Conservation (phyloP, 2,113 vertebrate species). For the Gopherus evgoodei region DNA sequence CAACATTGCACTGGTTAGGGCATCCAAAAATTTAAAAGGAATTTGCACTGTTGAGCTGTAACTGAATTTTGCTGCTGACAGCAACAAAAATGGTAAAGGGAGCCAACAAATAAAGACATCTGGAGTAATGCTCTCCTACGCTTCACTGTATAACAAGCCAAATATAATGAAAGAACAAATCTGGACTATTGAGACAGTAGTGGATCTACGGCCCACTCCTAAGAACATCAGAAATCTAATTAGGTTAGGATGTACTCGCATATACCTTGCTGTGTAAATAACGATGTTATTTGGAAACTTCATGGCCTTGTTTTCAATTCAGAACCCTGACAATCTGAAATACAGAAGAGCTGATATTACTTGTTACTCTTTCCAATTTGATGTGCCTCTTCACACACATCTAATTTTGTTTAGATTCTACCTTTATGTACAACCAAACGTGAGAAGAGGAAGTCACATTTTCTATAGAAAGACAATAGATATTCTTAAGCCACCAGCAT, state of each 20-base stretch:
- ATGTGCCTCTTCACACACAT: constrained; percentile 51
- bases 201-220: constrained; percentile 45
- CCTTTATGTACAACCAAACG: constrained; percentile 67
- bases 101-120: constrained; percentile 73
- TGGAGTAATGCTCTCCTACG: constrained; percentile 56
- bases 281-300: constrained; percentile 43
- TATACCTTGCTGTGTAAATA: constrained; percentile 45
- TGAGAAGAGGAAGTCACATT: constrained; percentile 61
- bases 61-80: constrained; percentile 77
- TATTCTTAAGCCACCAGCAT: constrained; percentile 74
- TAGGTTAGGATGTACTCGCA: constrained; percentile 37
- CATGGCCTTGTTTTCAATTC: constrained; percentile 46
- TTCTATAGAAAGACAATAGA: constrained; percentile 72
- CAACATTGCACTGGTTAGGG: constrained; percentile 59
- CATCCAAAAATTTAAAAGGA: constrained; percentile 71
- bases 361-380: constrained; percentile 62
- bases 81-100: constrained; percentile 62
- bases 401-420: constrained; percentile 58
- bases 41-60: constrained; percentile 74
- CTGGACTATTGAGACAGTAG: neutral
- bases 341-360: constrained; percentile 53
- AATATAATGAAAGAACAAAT: constrained; percentile 52
- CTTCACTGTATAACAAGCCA: constrained; percentile 43
- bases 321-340: constrained; percentile 46
- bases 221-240: constrained; percentile 57